A percentile compares a stretch with the other conserved stretches of the same genome.
phyloP scores from a whole-genome alignment of 2,797 vertebrate species.

The Paratrypauchen microcephalus region DNA sequence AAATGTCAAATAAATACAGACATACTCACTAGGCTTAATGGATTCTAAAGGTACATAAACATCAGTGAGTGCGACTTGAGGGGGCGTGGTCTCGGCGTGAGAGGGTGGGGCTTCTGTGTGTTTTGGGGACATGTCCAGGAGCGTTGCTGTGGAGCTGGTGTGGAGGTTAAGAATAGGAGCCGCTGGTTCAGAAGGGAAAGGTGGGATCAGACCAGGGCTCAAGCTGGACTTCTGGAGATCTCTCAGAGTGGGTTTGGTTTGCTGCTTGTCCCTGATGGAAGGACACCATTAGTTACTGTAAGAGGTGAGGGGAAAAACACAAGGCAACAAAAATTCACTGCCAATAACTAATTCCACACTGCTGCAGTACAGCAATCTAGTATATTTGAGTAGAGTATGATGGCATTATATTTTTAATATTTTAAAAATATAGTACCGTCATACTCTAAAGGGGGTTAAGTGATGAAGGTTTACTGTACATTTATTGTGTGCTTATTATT shows the following conservation, averaged over 20 bases:
- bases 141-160: constrained; percentile 50
- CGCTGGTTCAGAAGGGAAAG: constrained; percentile 53
- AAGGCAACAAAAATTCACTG: neutral
- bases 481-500: no score
- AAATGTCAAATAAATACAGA: neutral
- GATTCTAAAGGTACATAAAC: constrained; percentile 94
- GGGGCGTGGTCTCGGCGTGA: constrained; percentile 29
- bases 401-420: no score
- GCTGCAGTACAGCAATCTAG: no score
- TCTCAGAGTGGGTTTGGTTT: constrained; percentile 88
- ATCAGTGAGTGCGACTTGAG: constrained; percentile 79
- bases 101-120: constrained; percentile 35
- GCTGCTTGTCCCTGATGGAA: constrained; percentile 88
- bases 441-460: no score
- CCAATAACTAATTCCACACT: no score
- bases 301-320: neutral
- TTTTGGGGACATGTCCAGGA: constrained; percentile 57
- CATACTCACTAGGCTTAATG: constrained; percentile 90
- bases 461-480: no score
- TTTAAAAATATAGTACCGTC: no score
- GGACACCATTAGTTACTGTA: neutral
- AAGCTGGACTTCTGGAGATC: constrained; percentile 86
- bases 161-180: constrained; percentile 47
- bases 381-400: no score
- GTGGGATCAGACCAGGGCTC: constrained; percentile 51